Evolutionary conservation across 2,113 vertebrate species (phyloP).

Genomic region (Corythoichthys haematopterus): DNA sequence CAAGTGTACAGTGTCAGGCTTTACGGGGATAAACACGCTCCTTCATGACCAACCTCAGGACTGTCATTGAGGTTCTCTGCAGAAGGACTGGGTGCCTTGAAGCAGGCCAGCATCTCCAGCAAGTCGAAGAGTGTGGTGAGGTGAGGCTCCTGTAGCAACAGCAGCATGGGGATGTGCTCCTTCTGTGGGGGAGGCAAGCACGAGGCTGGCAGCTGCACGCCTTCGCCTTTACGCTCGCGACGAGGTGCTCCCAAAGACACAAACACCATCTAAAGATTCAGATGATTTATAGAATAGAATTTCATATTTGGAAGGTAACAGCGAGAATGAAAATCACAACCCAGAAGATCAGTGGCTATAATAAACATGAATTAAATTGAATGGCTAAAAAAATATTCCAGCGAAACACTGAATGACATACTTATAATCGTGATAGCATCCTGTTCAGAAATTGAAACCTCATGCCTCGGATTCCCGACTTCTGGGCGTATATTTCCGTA

Average conservation of each 20-base stretch:
- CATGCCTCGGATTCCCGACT: no score
- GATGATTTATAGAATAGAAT: not conserved
- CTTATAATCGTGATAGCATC: no score
- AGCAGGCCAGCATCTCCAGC: slow-evolving; percentile 96
- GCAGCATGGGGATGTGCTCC: slow-evolving; percentile 97
- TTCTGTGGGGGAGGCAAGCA: slow-evolving; percentile 95
- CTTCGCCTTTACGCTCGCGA: slow-evolving; percentile 92
- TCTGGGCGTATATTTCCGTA: no score
- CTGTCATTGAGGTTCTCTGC: slow-evolving; percentile 73
- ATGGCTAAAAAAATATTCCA: no score
- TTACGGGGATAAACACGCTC: not conserved
- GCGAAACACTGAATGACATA: no score
- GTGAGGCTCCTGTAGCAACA: slow-evolving; percentile 95
- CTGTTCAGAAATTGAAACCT: no score
- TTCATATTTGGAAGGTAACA: no score
- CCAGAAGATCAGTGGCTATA: no score
- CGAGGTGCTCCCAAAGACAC: slow-evolving; percentile 95
- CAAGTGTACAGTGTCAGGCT: no score
- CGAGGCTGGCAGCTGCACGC: slow-evolving; percentile 94
- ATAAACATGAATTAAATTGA: no score
- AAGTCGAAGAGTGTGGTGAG: slow-evolving; percentile 96
- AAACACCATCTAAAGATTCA: slow-evolving; percentile 87
- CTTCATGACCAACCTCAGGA: slow-evolving; percentile 73
- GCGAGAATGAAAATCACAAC: no score
- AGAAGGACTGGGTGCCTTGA: slow-evolving; percentile 87